These are phyloP conservation scores for Chymomyza procnemis DNA, from an alignment of 2,888 invertebrate species.

Conservation along the genomic window DNA sequence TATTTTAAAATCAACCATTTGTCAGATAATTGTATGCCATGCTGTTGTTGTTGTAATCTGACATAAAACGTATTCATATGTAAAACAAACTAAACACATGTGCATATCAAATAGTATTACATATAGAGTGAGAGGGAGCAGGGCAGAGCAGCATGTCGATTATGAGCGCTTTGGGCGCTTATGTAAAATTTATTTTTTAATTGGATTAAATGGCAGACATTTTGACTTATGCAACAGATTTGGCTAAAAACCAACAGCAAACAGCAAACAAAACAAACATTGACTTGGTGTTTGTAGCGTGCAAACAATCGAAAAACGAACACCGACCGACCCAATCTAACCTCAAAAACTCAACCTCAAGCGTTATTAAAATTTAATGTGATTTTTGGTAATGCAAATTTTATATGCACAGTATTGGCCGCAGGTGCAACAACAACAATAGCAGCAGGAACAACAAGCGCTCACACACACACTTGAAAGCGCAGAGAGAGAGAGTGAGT, in stretches of 20 bases:
- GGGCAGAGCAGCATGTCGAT: not conserved
- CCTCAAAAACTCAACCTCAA: not conserved
- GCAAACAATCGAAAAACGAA: not conserved
- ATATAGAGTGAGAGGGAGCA: too few relatives aligned
- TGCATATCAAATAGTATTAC: not conserved
- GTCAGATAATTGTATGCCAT: not conserved
- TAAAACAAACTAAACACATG: not conserved
- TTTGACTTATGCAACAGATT: slow-evolving; percentile 46
- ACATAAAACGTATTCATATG: not conserved
- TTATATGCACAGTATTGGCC: slow-evolving; percentile 19
- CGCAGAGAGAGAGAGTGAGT: not conserved
- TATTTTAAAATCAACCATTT: not conserved
- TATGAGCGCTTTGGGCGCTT: slow-evolving; percentile 28
- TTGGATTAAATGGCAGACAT: slow-evolving; percentile 65
- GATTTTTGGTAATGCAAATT: slow-evolving; percentile 58
- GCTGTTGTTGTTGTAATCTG: too few relatives aligned
- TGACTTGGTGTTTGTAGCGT: not conserved
- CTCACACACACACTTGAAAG: not conserved
- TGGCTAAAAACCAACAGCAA: not conserved
- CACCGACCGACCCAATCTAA: not conserved
- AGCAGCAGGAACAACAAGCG: slow-evolving; percentile 12
- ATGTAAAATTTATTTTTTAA: slow-evolving; percentile 60
- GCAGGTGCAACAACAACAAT: slow-evolving; percentile 22
- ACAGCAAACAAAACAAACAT: not conserved
- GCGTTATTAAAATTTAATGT: slow-evolving; percentile 58